Conservation (phyloP, 2,797 vertebrate species). For the Falco peregrinus region DNA sequence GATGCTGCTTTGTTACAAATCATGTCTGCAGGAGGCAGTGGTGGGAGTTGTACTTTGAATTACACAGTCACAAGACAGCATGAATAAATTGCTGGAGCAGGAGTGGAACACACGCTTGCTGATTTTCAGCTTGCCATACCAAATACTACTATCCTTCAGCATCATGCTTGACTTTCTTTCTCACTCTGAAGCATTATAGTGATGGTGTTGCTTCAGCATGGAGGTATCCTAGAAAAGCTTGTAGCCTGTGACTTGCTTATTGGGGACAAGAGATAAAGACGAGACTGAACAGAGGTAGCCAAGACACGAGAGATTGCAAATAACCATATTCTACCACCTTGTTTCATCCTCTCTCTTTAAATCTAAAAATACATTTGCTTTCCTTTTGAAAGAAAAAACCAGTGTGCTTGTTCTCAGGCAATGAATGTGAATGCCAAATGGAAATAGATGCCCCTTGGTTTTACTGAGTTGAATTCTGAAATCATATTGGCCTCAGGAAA, state of each 20-base stretch:
- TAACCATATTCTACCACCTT: neutral
- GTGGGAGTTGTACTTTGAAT: neutral
- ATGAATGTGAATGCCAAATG: neutral
- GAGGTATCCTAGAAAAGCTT: neutral
- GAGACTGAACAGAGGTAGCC: neutral
- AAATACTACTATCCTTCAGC: neutral
- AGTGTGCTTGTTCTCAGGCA: neutral
- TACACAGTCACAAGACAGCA: neutral
- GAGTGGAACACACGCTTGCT: neutral
- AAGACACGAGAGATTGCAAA: neutral
- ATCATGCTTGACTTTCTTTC: neutral
- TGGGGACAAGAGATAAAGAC: neutral
- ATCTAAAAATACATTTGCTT: neutral
- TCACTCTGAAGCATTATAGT: neutral
- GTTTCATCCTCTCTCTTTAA: neutral
- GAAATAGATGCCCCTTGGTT: neutral
- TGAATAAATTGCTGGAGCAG: neutral
- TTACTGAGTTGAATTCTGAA: neutral
- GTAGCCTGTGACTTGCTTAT: neutral
- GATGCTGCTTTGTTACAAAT: conserved; percentile 1
- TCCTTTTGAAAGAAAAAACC: neutral
- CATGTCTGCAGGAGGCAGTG: conserved; percentile 11
- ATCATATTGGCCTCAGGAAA: neutral
- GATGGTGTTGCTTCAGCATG: neutral
- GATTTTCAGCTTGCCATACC: neutral